phyloP scores from a whole-genome alignment of 2,888 invertebrate genomes.

The Amphipyra tragopoginis region DNA sequence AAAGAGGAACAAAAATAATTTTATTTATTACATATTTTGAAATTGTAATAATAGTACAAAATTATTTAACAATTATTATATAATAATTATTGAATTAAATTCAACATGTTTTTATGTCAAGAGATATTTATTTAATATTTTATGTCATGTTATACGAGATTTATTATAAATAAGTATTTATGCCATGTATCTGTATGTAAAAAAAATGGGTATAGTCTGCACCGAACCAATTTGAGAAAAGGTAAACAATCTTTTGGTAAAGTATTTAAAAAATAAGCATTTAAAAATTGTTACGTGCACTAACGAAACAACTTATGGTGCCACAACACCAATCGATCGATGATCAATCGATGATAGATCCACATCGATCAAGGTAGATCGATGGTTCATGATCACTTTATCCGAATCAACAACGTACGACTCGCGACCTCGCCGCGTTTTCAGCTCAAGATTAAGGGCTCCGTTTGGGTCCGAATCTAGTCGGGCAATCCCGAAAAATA shows the following conservation, averaged over 20 bases:
- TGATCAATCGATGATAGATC: too few species aligned
- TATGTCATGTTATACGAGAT: slow-evolving; percentile 15
- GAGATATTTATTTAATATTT: slow-evolving; percentile 39
- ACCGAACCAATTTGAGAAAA: not conserved
- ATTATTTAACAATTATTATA: slow-evolving; percentile 46
- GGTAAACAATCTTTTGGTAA: not conserved
- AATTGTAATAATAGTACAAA: slow-evolving; percentile 57
- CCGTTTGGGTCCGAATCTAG: too few species aligned
- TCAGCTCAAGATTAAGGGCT: too few species aligned
- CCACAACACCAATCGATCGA: too few species aligned
- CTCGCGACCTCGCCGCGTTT: too few species aligned
- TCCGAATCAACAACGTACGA: too few species aligned
- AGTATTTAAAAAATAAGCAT: too few species aligned
- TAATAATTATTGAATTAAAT: slow-evolving; percentile 44
- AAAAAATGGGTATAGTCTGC: not conserved
- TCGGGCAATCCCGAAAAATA: too few species aligned
- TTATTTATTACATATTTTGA: slow-evolving; percentile 50
- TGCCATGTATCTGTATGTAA: not conserved
- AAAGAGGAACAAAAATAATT: slow-evolving; percentile 32
- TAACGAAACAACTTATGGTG: too few species aligned
- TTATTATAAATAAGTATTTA: slow-evolving; percentile 12
- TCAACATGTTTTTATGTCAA: slow-evolving; percentile 36
- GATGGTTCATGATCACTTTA: too few species aligned
- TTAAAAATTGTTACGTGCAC: too few species aligned
- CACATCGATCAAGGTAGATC: too few species aligned